Evolutionary conservation across 1,140 invertebrate genomes (phyloP), one percentile per base, ranked within the genome.

Genomic region (Diploscapter pachys): DNA sequence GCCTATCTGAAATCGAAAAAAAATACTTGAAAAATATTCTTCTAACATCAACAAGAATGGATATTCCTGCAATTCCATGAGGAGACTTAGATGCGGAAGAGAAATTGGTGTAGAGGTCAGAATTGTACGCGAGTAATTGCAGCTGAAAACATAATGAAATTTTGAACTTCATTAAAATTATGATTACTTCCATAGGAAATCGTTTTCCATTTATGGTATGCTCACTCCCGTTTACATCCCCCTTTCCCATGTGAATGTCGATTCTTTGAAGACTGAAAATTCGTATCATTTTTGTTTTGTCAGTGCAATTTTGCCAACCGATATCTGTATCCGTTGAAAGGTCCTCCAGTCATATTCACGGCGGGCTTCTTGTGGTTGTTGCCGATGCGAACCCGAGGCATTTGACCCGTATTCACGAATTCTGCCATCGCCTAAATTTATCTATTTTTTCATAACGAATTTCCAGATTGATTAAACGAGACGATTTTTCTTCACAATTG

Each of bases 51-150:
- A 95, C 91, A 90, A 97, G 92, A 73, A 96, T 87, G 8, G 93
- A 93, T 75, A 96, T 92, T 4, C 91, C 93, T 5, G 94, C 92
- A 78, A 96, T 90, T 53, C 94, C 94, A 87, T 93, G 93, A 86
- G 93, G 91, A 81, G 93, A 73, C 57, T 71, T 73, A 8, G 71
- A 91, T 49, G 94, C 94, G 88, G 94, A 92, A 51, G 92, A 91
- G 90, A 95, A 93, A 86, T 96, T 96, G 84, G 92, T 92, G 88
- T 96, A 96, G 48, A 97, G 88, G 86, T 96, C 93, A 73, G 93
- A 92, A 71, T 76, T 77, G 61, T 68, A 78, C 6, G 75, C 74
- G 3, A 76, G 78, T 52, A 78, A 53, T 69, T 78, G 75, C 3
- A 72, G n/a, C 71, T 71, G 55, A n/a, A 71, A 31, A 4, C 5